These are phyloP conservation scores for Carcinoscorpius rotundicauda DNA, from an alignment of 1,140 invertebrate genomes.

Conservation along the genomic window DNA sequence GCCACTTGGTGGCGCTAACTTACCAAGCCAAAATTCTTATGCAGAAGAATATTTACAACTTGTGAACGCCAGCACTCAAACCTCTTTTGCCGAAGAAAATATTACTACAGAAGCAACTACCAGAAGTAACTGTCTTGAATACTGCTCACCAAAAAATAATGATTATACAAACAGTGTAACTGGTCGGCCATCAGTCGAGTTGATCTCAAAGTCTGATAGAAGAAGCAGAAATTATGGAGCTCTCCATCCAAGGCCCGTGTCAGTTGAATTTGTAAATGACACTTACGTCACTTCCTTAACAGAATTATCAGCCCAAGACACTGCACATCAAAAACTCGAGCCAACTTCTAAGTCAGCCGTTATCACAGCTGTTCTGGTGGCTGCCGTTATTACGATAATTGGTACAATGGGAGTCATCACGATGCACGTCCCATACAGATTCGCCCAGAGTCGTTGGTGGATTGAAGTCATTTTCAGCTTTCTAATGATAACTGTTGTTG, in stretches of 20 bases:
- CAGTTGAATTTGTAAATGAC: slow-evolving; percentile 22
- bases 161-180: neutral
- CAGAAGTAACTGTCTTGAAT: no score
- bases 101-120: slow-evolving; percentile 2
- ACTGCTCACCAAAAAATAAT: neutral
- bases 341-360: slow-evolving; percentile 13
- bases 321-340: slow-evolving; percentile 3
- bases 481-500: slow-evolving; percentile 13
- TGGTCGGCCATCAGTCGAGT: neutral
- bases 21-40: neutral
- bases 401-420: slow-evolving; percentile 18
- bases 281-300: slow-evolving; percentile 18
- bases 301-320: slow-evolving; percentile 12
- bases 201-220: neutral
- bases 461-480: slow-evolving; percentile 13
- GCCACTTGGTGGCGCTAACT: neutral
- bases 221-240: slow-evolving; percentile 9
- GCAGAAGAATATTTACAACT: neutral
- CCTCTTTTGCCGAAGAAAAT: slow-evolving; percentile 5
- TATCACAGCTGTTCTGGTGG: slow-evolving; percentile 7
- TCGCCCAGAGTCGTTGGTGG: slow-evolving; percentile 15
- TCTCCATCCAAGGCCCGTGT: slow-evolving; percentile 6
- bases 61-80: neutral
- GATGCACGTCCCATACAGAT: slow-evolving; percentile 9
- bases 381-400: slow-evolving; percentile 15